These are phyloP conservation scores for Acridotheres tristis DNA, from an alignment of 2,797 vertebrate species.

Conservation along the genomic window DNA sequence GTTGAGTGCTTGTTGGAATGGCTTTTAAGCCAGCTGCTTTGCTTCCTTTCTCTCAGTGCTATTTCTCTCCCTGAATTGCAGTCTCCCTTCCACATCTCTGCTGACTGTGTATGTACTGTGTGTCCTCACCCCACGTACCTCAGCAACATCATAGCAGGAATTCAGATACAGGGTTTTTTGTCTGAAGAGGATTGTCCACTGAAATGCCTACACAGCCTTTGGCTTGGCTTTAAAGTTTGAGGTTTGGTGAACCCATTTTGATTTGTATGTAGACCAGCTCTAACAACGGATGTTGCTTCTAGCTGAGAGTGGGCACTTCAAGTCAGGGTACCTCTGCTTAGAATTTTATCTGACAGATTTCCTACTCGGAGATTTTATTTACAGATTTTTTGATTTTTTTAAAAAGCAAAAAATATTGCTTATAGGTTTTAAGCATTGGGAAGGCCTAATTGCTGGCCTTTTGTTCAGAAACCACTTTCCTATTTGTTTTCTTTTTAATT, in stretches of 20 bases:
- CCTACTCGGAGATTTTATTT: neutral
- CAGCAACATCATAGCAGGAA: neutral
- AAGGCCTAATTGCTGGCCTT: neutral
- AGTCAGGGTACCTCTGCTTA: neutral
- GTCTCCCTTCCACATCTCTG: neutral
- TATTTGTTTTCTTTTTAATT: neutral
- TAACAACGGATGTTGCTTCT: neutral
- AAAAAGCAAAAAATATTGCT: neutral
- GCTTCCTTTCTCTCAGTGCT: neutral
- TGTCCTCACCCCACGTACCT: neutral
- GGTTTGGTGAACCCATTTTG: neutral
- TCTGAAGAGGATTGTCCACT: neutral
- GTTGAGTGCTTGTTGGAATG: neutral
- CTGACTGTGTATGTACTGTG: neutral
- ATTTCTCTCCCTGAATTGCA: neutral
- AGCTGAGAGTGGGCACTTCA: neutral
- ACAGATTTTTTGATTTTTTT: neutral
- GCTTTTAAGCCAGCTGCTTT: neutral
- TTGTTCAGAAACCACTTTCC: neutral
- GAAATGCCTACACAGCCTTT: neutral
- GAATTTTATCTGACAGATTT: neutral
- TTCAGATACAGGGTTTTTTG: neutral
- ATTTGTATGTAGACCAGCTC: neutral
- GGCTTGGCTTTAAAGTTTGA: neutral
- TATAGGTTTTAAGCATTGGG: neutral